These are phyloP conservation scores for Eretmochelys imbricata DNA, from an alignment of 2,113 vertebrate species.

Conservation along the genomic window DNA sequence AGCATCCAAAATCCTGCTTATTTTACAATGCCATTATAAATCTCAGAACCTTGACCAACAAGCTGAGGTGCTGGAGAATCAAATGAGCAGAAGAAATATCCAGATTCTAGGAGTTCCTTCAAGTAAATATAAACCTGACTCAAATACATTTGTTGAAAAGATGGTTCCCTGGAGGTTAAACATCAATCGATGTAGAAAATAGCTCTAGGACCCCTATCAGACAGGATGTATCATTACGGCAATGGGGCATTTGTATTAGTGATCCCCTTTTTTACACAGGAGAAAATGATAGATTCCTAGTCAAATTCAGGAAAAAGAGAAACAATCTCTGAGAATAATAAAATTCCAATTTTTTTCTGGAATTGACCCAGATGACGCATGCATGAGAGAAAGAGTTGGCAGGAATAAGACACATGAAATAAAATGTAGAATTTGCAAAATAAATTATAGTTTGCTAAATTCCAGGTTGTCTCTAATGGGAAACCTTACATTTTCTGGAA, in stretches of 20 bases:
- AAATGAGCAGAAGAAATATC: not conserved
- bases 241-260: not conserved
- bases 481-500: slow-evolving; percentile 26
- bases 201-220: not conserved
- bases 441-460: slow-evolving; percentile 10
- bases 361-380: slow-evolving; percentile 29
- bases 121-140: not conserved
- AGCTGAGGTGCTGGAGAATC: not conserved
- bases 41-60: not conserved
- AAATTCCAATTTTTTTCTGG: slow-evolving; percentile 29
- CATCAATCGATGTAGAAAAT: not conserved
- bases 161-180: not conserved
- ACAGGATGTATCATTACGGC: not conserved
- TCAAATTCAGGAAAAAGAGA: not conserved
- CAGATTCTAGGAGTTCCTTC: not conserved
- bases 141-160: not conserved
- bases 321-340: not conserved
- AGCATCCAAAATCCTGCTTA: not conserved
- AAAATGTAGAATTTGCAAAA: slow-evolving; percentile 22
- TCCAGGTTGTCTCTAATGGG: not conserved
- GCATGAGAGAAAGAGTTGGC: slow-evolving; percentile 11
- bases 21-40: not conserved
- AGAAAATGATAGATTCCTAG: not conserved
- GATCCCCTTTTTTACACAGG: not conserved
- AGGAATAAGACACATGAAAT: not conserved